These are phyloP conservation scores for Lepidocyrtinus sp. DNA, from an alignment of 2,888 invertebrate species.

Conservation along the genomic window DNA sequence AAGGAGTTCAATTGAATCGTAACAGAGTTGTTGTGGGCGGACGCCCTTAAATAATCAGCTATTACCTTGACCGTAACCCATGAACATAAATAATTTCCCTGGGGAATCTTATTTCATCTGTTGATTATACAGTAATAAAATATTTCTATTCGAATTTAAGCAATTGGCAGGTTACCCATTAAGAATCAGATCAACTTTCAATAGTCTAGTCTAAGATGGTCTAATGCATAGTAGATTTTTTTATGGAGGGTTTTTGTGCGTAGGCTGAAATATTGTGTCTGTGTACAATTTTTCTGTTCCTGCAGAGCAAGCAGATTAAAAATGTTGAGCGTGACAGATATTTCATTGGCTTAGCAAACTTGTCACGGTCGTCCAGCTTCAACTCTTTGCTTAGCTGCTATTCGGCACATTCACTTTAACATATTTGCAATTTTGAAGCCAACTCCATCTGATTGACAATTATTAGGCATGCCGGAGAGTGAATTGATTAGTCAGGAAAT, in stretches of 20 bases:
- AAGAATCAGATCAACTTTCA: background rate
- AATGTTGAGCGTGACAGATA: too few relatives aligned
- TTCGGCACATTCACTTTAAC: background rate
- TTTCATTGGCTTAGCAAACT: background rate
- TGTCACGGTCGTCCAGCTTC: background rate
- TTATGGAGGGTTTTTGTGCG: too few relatives aligned
- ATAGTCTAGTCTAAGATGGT: too few relatives aligned
- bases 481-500: conserved; percentile 57
- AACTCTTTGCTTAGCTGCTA: background rate
- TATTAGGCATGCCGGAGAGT: background rate
- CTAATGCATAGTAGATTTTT: too few relatives aligned
- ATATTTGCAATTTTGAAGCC: background rate
- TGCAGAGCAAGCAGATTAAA: too few relatives aligned
- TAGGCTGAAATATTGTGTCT: conserved; percentile 1
- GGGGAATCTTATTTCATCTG: too few relatives aligned
- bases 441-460: background rate
- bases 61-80: conserved; percentile 49
- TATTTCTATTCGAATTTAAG: too few relatives aligned
- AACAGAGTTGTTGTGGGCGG: background rate
- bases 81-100: too few relatives aligned
- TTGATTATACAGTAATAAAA: too few relatives aligned
- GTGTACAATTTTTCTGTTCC: background rate
- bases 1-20: background rate
- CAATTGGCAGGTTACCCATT: too few relatives aligned
- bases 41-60: conserved; percentile 16